Base-by-base conservation (phyloP, 2,113 vertebrate genomes). In the Grantiella picta region DNA sequence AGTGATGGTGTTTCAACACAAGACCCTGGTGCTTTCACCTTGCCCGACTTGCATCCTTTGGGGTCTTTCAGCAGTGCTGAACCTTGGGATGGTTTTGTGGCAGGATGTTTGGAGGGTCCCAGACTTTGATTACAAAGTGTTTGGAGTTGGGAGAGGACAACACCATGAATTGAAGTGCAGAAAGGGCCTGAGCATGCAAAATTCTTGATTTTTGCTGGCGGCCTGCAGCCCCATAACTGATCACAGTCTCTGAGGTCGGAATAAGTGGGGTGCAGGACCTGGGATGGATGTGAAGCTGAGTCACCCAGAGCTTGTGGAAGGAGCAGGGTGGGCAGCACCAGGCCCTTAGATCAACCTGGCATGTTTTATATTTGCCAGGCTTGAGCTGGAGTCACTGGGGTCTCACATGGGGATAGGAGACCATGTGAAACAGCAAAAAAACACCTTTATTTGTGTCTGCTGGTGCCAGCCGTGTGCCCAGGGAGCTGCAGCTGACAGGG, bases 241-340 rank as follows among this genome's bases (percentile, higher is more conserved):
- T 22, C 47, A 27, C 68, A 14, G 0, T 18, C 25, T 18, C 31
- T 73, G 81, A 1, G 3, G 18, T 9, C 0, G 0, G 68, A 59
- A 29, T 33, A 16, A 42, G 31, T 31, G 42, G 36, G 15, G 19
- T 56, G 27, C 1, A 12, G 22, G 77, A 27, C 10, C 19, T n/a
- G 5, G 11, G 57, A 2, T 47, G 49, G 36, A 5, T 17, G 49
- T 33, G 49, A 47, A 38, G 10, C 49, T 2, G 4, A 57, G 7
- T 49, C 38, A 47, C 42, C 18, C 3, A 5, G 20, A 18, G 61
- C 35, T 45, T 1, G 5, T 44, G 57, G 56, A 33, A 77, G 54
- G 23, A 57, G 44, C 2, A 27, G 38, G 38, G 8, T n/a, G 68
- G 35, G 59, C 44, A 31, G 63, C 13, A 5, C 12, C 15, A 15